These are phyloP conservation scores for Stichodactyla mertensii DNA, from an alignment of 64 coral and sea anemone genomes.

Conservation along the genomic window DNA sequence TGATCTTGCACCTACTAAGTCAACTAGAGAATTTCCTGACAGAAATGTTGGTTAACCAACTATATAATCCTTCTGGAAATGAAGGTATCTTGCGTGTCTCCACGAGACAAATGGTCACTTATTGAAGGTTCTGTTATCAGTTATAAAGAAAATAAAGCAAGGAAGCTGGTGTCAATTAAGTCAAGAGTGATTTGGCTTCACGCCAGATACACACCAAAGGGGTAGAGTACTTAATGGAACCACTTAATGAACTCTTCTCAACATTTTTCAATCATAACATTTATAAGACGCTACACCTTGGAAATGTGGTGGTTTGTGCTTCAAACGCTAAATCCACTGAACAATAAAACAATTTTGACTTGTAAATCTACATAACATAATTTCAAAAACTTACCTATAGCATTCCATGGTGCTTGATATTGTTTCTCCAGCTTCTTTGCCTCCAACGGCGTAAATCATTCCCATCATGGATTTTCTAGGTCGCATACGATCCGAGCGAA, in stretches of 20 bases:
- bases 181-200: neutral
- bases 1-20: neutral
- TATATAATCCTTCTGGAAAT: neutral
- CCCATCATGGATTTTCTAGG: slow-evolving; percentile 94
- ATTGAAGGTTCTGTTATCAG: neutral
- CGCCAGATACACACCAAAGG: neutral
- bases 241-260: too few relatives aligned
- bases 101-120: neutral
- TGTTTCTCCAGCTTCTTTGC: slow-evolving; percentile 98
- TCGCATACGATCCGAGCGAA: slow-evolving; percentile 83
- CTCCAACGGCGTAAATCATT: slow-evolving; percentile 83
- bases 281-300: neutral
- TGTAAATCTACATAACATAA: neutral
- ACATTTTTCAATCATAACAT: neutral
- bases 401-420: slow-evolving; percentile 92
- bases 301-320: neutral
- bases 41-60: slow-evolving; percentile 8
- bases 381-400: slow-evolving; percentile 50
- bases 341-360: too few relatives aligned
- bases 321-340: neutral
- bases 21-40: neutral
- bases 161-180: neutral
- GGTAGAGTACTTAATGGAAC: neutral
- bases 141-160: neutral
- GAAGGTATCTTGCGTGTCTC: neutral